Percentiles rank a stretch among this genome's conserved stretches.
Evolutionary conservation across 2,888 invertebrate genomes (phyloP).

Genomic region (Junonia oenone): DNA sequence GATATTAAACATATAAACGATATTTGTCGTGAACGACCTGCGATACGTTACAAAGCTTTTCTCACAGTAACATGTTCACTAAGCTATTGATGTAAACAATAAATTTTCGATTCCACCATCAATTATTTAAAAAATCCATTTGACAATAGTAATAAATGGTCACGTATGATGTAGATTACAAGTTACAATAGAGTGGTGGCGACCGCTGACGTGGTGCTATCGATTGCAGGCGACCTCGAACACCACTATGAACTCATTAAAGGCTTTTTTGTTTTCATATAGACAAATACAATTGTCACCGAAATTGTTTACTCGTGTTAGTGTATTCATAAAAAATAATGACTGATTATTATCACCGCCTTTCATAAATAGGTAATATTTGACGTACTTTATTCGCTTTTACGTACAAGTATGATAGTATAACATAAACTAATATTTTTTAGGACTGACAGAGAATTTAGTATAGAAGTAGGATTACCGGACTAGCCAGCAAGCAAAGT

Average conservation of each 20-base stretch:
- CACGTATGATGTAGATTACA: slow-evolving; percentile 1
- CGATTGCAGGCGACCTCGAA: slow-evolving; percentile 21
- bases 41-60: background rate
- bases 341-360: background rate
- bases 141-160: background rate
- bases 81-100: background rate
- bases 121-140: background rate
- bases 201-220: slow-evolving; percentile 20
- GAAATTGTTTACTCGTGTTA: too few relatives aligned
- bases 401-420: too few relatives aligned
- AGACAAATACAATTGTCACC: background rate
- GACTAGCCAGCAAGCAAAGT: too few relatives aligned
- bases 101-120: background rate
- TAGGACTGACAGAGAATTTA: too few relatives aligned
- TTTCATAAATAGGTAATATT: background rate
- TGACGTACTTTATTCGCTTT: too few relatives aligned
- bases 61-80: background rate
- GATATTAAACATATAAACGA: background rate
- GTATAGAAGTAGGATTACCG: too few relatives aligned
- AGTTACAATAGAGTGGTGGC: slow-evolving; percentile 5
- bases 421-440: too few relatives aligned
- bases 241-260: slow-evolving; percentile 2
- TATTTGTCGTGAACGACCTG: background rate
- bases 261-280: background rate
- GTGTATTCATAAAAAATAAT: background rate